Base-by-base conservation (phyloP, 2,797 vertebrate species). In the Masticophis lateralis region DNA sequence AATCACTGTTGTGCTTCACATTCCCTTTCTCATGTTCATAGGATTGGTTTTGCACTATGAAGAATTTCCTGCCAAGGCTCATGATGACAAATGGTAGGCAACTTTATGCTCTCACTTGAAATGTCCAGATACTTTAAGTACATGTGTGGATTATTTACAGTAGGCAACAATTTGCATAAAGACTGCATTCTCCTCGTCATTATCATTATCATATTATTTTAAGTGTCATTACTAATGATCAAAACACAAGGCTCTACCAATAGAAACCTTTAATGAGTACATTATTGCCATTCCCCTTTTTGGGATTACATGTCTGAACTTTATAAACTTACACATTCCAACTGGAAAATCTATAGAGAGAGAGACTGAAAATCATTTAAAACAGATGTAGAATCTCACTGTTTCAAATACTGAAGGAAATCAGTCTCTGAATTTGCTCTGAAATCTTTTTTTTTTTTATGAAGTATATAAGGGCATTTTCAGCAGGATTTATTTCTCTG, bases 261-360 rank as follows among this genome's bases (percentile, higher is more conserved):
- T 18, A 10, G 13, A 55, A 14, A 10, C 25, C 13, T 28, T n/a
- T 25, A 28, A 61, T 86, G 66, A 60, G 10, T 86, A 43, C 56
- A 63, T 22, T 32, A 47, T 90, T 93, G 91, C 18, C 63, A 1
- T 89, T 94, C 51, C 87, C 90, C 55, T 47, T 66, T 56, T 22
- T 86, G n/a, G 69, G 93, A 92, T 87, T 95, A 94, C 61, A 86
- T 88, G 90, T 79, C 92, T 87, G 92, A 14, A 14, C 32, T 60
- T 95, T 51, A 91, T 27, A 66, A 90, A 55, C 32, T 66, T 22
- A 61, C 0, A 20, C 0, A 55, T n/a, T 32, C 13, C 53, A 94
- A 90, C 74, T 69, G 93, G 43, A 83, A 87, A 2, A 2, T 22
- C 25, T 60, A 10, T 0, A 6, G 89, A 13, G 43, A 14, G 57